Conservation (phyloP, 2,888 invertebrate species). For the Erynnis tages region DNA sequence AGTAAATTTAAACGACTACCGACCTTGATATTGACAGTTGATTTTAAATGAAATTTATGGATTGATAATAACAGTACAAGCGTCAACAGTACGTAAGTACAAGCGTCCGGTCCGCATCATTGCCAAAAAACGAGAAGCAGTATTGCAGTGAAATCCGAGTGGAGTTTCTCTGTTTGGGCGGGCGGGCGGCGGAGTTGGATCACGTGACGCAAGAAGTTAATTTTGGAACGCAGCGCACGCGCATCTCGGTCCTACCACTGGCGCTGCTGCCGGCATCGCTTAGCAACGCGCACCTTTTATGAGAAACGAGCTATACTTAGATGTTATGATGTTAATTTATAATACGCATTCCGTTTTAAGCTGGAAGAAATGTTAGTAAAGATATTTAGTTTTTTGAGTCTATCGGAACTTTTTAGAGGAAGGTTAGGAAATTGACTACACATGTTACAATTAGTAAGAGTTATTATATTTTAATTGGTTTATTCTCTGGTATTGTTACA, state of each 20-base stretch:
- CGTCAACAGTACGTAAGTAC: slow-evolving; percentile 9
- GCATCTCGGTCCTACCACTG: slow-evolving; percentile 60
- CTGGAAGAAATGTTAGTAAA: background rate
- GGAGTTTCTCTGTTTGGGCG: slow-evolving; percentile 81
- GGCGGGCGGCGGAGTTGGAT: slow-evolving; percentile 70
- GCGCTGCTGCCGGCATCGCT: slow-evolving; percentile 56
- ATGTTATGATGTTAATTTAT: slow-evolving; percentile 37
- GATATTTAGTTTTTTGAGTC: background rate
- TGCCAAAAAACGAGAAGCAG: slow-evolving; percentile 47
- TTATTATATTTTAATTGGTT: background rate
- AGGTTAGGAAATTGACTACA: too few species aligned
- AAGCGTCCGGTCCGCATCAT: slow-evolving; percentile 32
- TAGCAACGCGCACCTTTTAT: slow-evolving; percentile 74
- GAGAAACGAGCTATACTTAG: slow-evolving; percentile 74
- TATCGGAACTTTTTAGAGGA: too few species aligned
- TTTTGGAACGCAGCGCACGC: slow-evolving; percentile 73
- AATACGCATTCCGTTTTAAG: background rate
- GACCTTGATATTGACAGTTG: slow-evolving; percentile 65
- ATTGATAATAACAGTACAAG: slow-evolving; percentile 20
- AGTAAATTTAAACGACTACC: slow-evolving; percentile 25
- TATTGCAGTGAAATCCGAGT: slow-evolving; percentile 73
- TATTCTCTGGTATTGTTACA: background rate
- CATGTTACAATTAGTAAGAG: too few species aligned
- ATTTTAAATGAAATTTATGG: slow-evolving; percentile 20
- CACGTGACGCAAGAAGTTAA: slow-evolving; percentile 73